Conservation (phyloP, 2,113 vertebrate genomes). For the Puntigrus tetrazona region DNA sequence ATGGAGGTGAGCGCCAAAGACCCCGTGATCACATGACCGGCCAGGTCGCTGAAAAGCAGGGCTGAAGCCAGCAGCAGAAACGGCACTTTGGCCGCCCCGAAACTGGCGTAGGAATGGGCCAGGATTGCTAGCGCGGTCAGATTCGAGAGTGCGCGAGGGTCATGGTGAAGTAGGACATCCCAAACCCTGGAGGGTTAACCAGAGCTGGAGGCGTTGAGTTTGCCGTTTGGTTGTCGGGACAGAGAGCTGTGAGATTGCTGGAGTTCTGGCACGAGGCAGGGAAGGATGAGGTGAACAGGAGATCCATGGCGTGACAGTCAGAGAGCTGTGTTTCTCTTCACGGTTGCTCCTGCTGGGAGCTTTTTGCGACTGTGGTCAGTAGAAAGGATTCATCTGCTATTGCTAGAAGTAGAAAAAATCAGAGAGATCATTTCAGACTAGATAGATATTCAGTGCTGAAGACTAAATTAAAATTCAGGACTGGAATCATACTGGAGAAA, state of each 20-base stretch:
- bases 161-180: slow-evolving; percentile 82
- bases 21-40: slow-evolving; percentile 81
- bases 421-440: neutral
- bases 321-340: neutral
- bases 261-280: slow-evolving; percentile 35
- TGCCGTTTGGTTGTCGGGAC: neutral
- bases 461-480: neutral
- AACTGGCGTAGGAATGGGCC: slow-evolving; percentile 67
- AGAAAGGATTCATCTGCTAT: neutral
- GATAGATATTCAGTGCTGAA: neutral
- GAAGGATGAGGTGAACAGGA: slow-evolving; percentile 36
- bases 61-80: slow-evolving; percentile 80
- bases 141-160: slow-evolving; percentile 79
- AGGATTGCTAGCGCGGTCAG: slow-evolving; percentile 79
- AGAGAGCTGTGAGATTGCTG: slow-evolving; percentile 53
- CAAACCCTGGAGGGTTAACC: slow-evolving; percentile 51
- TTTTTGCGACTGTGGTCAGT: neutral
- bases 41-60: slow-evolving; percentile 80
- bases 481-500: neutral
- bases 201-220: slow-evolving; percentile 39
- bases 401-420: neutral
- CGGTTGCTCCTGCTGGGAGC: too few relatives aligned
- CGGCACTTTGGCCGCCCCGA: slow-evolving; percentile 72
- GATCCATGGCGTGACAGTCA: slow-evolving; percentile 42
- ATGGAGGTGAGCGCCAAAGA: slow-evolving; percentile 81